Conservation (phyloP, 2,888 invertebrate species). For the Drosophila neotestacea region DNA sequence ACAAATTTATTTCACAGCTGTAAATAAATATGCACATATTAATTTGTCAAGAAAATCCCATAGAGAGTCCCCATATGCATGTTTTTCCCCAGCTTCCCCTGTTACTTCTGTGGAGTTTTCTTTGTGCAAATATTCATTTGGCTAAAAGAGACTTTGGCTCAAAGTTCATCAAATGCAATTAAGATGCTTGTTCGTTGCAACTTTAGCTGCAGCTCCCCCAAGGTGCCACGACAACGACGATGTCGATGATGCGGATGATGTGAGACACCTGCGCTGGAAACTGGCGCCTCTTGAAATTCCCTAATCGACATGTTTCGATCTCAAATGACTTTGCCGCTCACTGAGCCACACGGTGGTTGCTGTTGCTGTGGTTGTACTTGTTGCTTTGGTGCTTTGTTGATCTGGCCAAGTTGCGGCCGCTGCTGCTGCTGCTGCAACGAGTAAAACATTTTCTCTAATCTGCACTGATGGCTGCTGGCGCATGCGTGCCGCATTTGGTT, state of each 20-base stretch:
- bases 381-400: constrained; percentile 1
- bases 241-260: constrained; percentile 56
- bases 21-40: constrained; percentile 18
- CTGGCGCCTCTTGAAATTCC: constrained; percentile 83
- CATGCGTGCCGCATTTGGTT: constrained; percentile 73
- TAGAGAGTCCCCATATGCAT: constrained; percentile 8
- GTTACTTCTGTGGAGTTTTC: constrained; percentile 9
- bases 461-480: constrained; percentile 70
- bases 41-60: constrained; percentile 47
- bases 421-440: constrained; percentile 17
- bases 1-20: neutral
- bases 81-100: no score
- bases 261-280: constrained; percentile 75
- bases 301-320: constrained; percentile 84
- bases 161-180: constrained; percentile 84
- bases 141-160: constrained; percentile 63
- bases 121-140: constrained; percentile 43
- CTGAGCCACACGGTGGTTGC: constrained; percentile 22
- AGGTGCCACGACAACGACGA: constrained; percentile 60
- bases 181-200: constrained; percentile 81
- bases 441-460: constrained; percentile 82
- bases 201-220: constrained; percentile 60
- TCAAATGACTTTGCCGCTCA: constrained; percentile 76
- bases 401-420: constrained; percentile 51
- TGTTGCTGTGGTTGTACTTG: constrained; percentile 9